These are phyloP conservation scores for Aegithalos caudatus DNA, from an alignment of 2,113 vertebrate genomes.

Conservation along the genomic window DNA sequence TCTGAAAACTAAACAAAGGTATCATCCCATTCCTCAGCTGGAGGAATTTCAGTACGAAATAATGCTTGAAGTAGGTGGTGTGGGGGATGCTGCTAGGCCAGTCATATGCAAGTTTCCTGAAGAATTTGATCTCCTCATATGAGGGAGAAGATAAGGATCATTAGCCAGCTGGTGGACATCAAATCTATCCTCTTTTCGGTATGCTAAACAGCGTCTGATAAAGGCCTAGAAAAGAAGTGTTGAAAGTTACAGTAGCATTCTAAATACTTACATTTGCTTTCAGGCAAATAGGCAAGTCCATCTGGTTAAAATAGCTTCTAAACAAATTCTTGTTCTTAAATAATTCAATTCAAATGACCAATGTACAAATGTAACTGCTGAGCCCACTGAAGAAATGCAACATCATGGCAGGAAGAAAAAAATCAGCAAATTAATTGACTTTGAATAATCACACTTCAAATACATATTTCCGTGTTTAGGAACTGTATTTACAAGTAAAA, in stretches of 20 bases:
- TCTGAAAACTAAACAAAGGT: constrained; percentile 74
- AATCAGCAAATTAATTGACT: background rate
- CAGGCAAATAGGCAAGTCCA: background rate
- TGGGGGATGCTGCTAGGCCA: constrained; percentile 81
- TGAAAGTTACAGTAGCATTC: background rate
- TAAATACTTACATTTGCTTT: background rate
- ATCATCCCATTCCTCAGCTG: constrained; percentile 63
- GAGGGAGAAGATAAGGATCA: constrained; percentile 95
- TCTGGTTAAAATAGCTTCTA: background rate
- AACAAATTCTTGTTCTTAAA: background rate
- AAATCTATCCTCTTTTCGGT: constrained; percentile 96
- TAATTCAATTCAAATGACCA: background rate
- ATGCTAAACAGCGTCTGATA: constrained; percentile 96
- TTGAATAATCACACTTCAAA: background rate
- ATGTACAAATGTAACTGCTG: background rate
- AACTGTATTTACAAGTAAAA: background rate
- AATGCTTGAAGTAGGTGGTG: constrained; percentile 86
- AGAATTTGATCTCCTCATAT: constrained; percentile 97
- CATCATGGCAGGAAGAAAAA: background rate
- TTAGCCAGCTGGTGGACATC: constrained; percentile 95
- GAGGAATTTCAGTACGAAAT: constrained; percentile 88
- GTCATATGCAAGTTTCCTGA: constrained; percentile 95
- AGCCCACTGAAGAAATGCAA: background rate
- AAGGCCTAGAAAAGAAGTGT: constrained; percentile 79
- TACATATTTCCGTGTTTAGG: background rate